phyloP scores from a whole-genome alignment of 2,113 vertebrate genomes.

The Hippocampus abdominalis region DNA sequence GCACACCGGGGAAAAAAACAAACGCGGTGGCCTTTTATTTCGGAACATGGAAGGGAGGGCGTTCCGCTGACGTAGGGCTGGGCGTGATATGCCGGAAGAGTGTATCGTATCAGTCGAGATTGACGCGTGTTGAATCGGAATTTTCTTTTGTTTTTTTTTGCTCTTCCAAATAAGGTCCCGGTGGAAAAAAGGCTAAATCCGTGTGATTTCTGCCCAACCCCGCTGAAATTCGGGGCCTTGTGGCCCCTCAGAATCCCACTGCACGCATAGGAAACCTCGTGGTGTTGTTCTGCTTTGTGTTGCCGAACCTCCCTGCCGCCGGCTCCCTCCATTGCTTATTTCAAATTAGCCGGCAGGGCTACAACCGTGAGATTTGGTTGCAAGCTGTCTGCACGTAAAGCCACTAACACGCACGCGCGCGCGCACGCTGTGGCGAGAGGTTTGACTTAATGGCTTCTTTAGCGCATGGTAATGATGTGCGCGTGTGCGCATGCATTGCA shows the following conservation, averaged over 20 bases:
- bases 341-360: slow-evolving; percentile 43
- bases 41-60: no score
- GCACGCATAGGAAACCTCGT: neutral
- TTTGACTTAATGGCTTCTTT: slow-evolving; percentile 65
- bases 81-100: no score
- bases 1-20: no score
- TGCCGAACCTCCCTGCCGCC: slow-evolving; percentile 22
- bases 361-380: slow-evolving; percentile 25
- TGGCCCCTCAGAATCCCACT: slow-evolving; percentile 3
- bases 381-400: slow-evolving; percentile 35
- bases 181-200: neutral
- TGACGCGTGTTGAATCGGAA: no score
- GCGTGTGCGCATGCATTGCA: slow-evolving; percentile 17
- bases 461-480: slow-evolving; percentile 66
- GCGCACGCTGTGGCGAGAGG: slow-evolving; percentile 32
- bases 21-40: no score
- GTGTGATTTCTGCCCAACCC: neutral
- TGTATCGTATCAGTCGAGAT: no score
- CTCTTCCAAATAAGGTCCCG: neutral
- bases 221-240: neutral
- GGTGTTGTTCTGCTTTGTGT: neutral
- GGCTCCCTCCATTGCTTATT: slow-evolving; percentile 34
- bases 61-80: no score
- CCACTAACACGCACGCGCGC: slow-evolving; percentile 17
- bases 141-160: no score